Percentiles rank a stretch among this genome's conserved stretches.
Conservation (phyloP, 2,888 invertebrate genomes). For the Caenorhabditis doughertyi region DNA sequence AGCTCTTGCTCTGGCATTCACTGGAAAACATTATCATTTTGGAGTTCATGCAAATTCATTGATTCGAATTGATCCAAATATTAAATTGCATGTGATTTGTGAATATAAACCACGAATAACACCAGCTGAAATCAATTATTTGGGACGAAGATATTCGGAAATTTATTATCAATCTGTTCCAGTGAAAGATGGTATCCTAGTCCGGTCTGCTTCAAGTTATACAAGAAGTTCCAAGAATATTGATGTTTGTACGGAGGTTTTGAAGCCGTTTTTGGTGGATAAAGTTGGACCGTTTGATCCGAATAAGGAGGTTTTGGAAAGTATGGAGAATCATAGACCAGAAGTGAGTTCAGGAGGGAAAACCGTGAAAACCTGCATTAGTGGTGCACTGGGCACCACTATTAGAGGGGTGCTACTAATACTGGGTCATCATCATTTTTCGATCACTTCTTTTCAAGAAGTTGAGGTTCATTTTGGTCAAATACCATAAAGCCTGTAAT, state of each 20-base stretch:
- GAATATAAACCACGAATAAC: conserved; percentile 9
- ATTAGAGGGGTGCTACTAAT: too few species aligned
- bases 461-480: too few species aligned
- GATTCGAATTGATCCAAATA: not conserved
- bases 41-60: not conserved
- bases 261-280: not conserved
- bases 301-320: not conserved
- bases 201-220: conserved; percentile 1
- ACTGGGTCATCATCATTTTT: too few species aligned
- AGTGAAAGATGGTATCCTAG: not conserved
- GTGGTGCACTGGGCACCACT: too few species aligned
- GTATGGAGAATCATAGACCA: not conserved
- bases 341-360: not conserved
- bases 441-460: too few species aligned
- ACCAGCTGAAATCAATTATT: not conserved
- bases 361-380: too few species aligned
- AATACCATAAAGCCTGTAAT: too few species aligned
- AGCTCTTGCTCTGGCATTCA: conserved; percentile 5
- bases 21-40: conserved; percentile 9
- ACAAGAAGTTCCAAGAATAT: not conserved
- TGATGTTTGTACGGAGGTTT: conserved; percentile 1
- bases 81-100: not conserved
- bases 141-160: conserved; percentile 18
- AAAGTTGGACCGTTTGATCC: not conserved
- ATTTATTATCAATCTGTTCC: conserved; percentile 8